These are phyloP conservation scores for Halictus rubicundus DNA, from an alignment of 1,140 invertebrate species.

Conservation along the genomic window DNA sequence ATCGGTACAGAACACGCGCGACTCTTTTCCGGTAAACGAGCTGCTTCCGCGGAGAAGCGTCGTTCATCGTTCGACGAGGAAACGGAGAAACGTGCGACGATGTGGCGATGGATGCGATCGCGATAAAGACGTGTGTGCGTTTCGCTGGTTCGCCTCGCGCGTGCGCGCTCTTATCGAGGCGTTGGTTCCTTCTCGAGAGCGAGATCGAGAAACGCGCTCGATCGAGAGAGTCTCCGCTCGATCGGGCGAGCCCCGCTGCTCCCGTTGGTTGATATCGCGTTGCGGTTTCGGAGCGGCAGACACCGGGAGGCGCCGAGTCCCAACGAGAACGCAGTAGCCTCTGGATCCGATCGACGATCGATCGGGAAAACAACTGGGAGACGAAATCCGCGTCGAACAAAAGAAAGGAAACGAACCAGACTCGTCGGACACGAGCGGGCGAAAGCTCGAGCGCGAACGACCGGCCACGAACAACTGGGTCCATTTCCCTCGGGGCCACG, in stretches of 20 bases:
- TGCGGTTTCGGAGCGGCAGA: not conserved
- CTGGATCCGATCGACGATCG: too few species aligned
- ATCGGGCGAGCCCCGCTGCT: too few species aligned
- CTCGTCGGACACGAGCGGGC: not conserved
- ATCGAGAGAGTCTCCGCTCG: not conserved
- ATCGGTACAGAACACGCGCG: too few species aligned
- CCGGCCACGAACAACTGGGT: conserved; percentile 53
- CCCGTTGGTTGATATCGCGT: not conserved
- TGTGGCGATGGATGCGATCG: not conserved
- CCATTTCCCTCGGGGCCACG: conserved; percentile 51
- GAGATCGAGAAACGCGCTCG: too few species aligned
- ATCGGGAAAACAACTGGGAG: too few species aligned
- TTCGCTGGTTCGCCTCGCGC: too few species aligned
- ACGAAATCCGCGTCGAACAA: too few species aligned
- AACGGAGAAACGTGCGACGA: not conserved
- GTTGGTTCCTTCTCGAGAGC: too few species aligned
- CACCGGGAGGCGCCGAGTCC: too few species aligned
- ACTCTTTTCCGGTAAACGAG: not conserved
- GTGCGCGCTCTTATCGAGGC: too few species aligned
- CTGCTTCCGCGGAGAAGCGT: too few species aligned
- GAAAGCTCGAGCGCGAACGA: conserved; percentile 35
- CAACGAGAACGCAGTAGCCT: too few species aligned
- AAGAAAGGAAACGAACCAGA: not conserved
- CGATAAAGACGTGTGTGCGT: not conserved
- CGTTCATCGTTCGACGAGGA: not conserved